Base-by-base conservation (phyloP, 2,113 vertebrate species). In the Tauraco erythrolophus region DNA sequence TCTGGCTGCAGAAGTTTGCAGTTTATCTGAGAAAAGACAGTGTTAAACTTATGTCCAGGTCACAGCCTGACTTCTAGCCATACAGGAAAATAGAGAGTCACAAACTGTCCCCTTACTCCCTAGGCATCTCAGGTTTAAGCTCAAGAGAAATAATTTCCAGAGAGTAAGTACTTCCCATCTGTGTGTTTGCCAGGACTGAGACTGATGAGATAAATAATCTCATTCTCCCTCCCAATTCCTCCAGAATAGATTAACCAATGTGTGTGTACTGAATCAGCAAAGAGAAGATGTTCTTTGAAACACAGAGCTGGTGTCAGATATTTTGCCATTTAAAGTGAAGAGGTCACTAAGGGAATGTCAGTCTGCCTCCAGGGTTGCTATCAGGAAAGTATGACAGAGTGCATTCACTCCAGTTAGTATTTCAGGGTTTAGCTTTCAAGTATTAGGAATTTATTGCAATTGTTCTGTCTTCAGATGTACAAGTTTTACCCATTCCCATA, bases 71-170 rank as follows among this genome's bases (percentile, higher is more conserved):
- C 69, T 88, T 89, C 61, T n/a, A 92, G 85, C 83, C 88, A 68
- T 80, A 68, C 56, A 94, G 86, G 71, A 92, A 97, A 92, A 92
- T 5, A 84, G 56, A 64, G 57, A 72, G 35, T 81, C 43, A 81
- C 89, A 87, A 94, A 93, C 64, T 89, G 89, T 72, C 56, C 79
- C 14, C 17, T 77, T 81, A 51, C 39, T 94, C 72, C 58, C 43
- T 35, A 68, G 51, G 51, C 69, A 84, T 89, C 80, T 87, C 80
- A 82, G 45, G 18, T 94, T 94, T 94, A 94, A 95, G 11, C 53
- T 86, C 76, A 92, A 84, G 69, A 95, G 86, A 87, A 91, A 86
- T 87, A 54, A 84, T 72, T 93, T 97, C 57, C 83, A 92, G 60
- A 64, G 64, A 89, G 48, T 48, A 86, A 91, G 66, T 86, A 75